Conservation (phyloP, 2,113 vertebrate species). For the Pollachius pollachius region DNA sequence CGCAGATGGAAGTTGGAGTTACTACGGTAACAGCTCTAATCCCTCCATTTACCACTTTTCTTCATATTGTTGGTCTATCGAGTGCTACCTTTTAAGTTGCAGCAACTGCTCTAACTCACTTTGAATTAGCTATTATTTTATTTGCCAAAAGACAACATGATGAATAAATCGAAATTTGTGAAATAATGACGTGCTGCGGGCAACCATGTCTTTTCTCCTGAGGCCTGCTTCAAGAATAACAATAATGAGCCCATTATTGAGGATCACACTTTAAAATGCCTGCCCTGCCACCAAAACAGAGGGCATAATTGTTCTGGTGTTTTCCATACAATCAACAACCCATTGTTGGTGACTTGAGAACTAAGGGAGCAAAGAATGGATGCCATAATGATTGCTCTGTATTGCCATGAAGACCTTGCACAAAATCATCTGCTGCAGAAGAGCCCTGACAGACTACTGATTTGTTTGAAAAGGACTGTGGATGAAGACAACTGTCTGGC, state of each 20-base stretch:
- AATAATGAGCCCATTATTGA: slow-evolving; percentile 99
- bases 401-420: slow-evolving; percentile 85
- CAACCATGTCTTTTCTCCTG: slow-evolving; percentile 89
- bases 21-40: slow-evolving; percentile 99
- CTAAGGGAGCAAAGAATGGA: slow-evolving; percentile 88
- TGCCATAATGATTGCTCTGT: slow-evolving; percentile 95
- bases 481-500: slow-evolving; percentile 90
- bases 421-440: slow-evolving; percentile 87
- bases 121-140: slow-evolving; percentile 96
- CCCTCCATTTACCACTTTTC: slow-evolving; percentile 92
- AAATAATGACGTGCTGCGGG: slow-evolving; percentile 94
- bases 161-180: slow-evolving; percentile 98
- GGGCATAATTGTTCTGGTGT: slow-evolving; percentile 94
- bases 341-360: slow-evolving; percentile 97
- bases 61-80: slow-evolving; percentile 91
- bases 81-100: slow-evolving; percentile 97
- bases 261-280: slow-evolving; percentile 91
- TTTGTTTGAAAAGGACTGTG: slow-evolving; percentile 83
- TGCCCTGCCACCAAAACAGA: slow-evolving; percentile 92
- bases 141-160: slow-evolving; percentile 88
- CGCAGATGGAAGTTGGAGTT: slow-evolving; percentile 98
- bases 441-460: slow-evolving; percentile 91
- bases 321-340: slow-evolving; percentile 99
- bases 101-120: slow-evolving; percentile 82
- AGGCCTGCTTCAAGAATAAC: slow-evolving; percentile 93